Conservation (phyloP, 2,888 invertebrate species). For the Cephus pygmeus region DNA sequence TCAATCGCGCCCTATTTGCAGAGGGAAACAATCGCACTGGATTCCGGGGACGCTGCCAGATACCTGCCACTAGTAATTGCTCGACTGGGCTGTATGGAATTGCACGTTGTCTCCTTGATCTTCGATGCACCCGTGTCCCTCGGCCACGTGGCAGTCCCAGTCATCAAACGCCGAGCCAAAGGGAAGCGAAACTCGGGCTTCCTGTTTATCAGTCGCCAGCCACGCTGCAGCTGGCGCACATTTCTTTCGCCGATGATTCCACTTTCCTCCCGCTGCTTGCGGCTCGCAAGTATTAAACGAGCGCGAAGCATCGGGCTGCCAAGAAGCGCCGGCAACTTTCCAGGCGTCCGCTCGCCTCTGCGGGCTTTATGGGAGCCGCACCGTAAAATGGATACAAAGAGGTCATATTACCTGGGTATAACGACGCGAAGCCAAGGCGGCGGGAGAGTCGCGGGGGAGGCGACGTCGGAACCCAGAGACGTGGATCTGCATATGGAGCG, state of each 20-base stretch:
- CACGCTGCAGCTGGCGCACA: neutral
- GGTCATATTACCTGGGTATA: slow-evolving; percentile 51
- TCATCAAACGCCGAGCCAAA: neutral
- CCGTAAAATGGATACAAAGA: slow-evolving; percentile 62
- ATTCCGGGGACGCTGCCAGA: neutral
- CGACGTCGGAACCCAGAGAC: slow-evolving; percentile 43
- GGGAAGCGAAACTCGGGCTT: neutral
- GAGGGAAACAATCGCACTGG: neutral
- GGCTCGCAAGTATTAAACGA: neutral
- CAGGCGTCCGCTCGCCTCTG: neutral
- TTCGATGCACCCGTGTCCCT: neutral
- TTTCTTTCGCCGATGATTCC: neutral
- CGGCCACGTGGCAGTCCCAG: neutral
- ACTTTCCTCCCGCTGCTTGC: neutral
- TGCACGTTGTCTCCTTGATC: neutral
- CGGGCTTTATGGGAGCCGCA: slow-evolving; percentile 53
- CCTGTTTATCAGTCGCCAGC: neutral
- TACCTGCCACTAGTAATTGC: neutral
- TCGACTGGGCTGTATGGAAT: neutral
- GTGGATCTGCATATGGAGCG: slow-evolving; percentile 64
- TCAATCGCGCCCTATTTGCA: neutral
- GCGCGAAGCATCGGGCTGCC: neutral
- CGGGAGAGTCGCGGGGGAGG: slow-evolving; percentile 11
- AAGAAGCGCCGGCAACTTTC: neutral
- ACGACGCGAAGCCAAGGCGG: slow-evolving; percentile 18